Base-by-base conservation (phyloP, 2,888 invertebrate genomes). In the Acleris emargana region DNA sequence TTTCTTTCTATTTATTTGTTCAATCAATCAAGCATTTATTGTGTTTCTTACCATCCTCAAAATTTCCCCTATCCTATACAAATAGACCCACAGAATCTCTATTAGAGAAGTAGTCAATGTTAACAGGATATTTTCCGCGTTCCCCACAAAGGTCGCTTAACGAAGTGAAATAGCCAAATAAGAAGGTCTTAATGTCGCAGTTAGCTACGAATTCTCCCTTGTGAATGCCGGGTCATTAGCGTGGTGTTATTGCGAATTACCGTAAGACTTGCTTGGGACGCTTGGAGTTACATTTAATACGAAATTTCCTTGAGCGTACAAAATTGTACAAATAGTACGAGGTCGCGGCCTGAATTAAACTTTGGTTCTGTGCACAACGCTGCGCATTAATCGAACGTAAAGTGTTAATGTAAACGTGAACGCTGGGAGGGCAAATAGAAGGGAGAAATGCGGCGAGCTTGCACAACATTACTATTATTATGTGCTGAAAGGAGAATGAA, bases 101-200 rank as follows among this genome's bases (percentile, higher is more conserved):
- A 60, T 66, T 57, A 66, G 25, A 66, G 52, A 57, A 60, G 38
- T 55, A 51, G 51, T 60, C 68, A 71, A 69, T 69, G 72, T 76
- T 74, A 84, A 84, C 75, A 82, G 78, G 76, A 78, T 83, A 83
- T 83, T 83, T 82, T 83, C 79, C 75, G 79, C 74, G 73, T 78
- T 75, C 76, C 73, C 82, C 84, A 84, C 86, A 89, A 87, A 88
- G 83, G 86, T 79, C 79, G 78, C 81, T 85, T 89, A 89, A 89
- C 86, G 87, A 88, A 87, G 86, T 86, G 82, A 83, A 89, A 88
- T 88, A 89, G 88, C 88, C 88, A 88, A 89, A 88, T 88, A 89
- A 89, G 89, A 87, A 87, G 88, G 88, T 88, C 82, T 83, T 89
- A 90, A 91, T 88, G 88, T 84, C 84, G 86, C 88, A 88, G 89